A percentile compares a stretch with the other conserved stretches of the same genome.
phyloP scores from a whole-genome alignment of 2,888 invertebrate species.

The Pachydiplax longipennis region DNA sequence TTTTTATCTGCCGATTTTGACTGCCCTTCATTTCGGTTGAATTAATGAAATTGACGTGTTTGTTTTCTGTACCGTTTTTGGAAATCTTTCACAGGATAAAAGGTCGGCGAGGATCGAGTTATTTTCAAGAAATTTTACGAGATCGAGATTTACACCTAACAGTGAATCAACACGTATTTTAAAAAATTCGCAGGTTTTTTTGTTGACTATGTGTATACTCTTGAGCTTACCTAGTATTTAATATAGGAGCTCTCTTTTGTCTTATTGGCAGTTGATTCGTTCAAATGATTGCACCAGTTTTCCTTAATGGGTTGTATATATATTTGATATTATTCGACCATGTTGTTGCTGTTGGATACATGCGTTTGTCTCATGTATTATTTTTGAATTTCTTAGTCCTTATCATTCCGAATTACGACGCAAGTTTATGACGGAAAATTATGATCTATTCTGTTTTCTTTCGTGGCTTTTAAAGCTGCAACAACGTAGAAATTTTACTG shows the following conservation, averaged over 20 bases:
- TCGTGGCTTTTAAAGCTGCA: conserved; percentile 28
- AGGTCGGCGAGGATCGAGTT: too few relatives aligned
- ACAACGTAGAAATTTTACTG: conserved; percentile 9
- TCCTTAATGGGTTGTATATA: conserved; percentile 7
- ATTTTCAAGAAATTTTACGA: neutral
- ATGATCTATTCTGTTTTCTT: conserved; percentile 19
- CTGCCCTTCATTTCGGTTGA: neutral
- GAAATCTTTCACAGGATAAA: too few relatives aligned
- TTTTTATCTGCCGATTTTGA: neutral
- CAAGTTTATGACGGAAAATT: neutral
- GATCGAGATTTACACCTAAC: neutral
- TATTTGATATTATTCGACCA: conserved; percentile 22
- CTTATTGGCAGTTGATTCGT: neutral
- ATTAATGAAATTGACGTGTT: too few relatives aligned
- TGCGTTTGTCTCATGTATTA: neutral
- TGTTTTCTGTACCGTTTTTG: too few relatives aligned
- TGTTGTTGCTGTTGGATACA: conserved; percentile 31
- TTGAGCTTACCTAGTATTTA: conserved; percentile 39
- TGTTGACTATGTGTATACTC: conserved; percentile 16
- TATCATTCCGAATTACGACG: conserved; percentile 32
- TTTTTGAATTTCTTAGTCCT: conserved; percentile 29
- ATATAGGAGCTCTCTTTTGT: conserved; percentile 32
- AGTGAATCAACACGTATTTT: neutral
- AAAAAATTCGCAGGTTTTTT: neutral
- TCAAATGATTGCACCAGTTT: neutral